Base-by-base conservation (phyloP, 2,797 vertebrate species). In the Sebastes reedi region DNA sequence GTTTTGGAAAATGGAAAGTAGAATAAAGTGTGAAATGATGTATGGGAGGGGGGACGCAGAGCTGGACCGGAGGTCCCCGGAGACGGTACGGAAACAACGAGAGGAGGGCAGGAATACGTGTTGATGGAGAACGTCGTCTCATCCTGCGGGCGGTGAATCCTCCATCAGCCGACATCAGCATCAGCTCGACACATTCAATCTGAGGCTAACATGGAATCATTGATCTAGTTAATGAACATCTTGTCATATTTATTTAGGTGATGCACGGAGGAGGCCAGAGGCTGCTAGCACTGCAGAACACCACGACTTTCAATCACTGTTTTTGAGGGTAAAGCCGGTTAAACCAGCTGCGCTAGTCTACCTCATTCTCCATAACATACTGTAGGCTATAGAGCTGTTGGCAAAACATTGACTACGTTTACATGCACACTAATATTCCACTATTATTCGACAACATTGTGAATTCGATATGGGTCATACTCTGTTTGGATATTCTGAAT, bases 21-120 rank as follows among this genome's bases (percentile, higher is more conserved):
- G 81, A 88, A 82, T 62, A 87, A 88, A 72, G 81, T 59, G 77
- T 73, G 74, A 85, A 88, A 82, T 88, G 84, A 91, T 88, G 81
- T 56, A 86, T 83, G 80, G 66, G 66, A 22, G 9, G 58, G 24
- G 16, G 3, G 42, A 46, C 0, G 10, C 2, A 1, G 79, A 20
- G 67, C 32, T 1, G 59, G 70, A 39, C 46, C 60, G 52, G 62
- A 60, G 64, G 46, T 77, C 69, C 61, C 58, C 13, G 1, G n/a
- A 70, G 72, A 85, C 69, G 73, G 72, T 46, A 76, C 24, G 2
- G 80, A 42, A 67, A 80, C 76, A 25, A 64, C 5, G 1, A 67
- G 24, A 5, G 2, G 13, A 58, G 61, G 2, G 1, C 16, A n/a
- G 30, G 50, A 54, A 62, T 62, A 72, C 42, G 72, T 69, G 56